A percentile compares a stretch with the other conserved stretches of the same genome.
phyloP scores from a whole-genome alignment of 1,140 invertebrate genomes.

The Pseudomyrmex dendroicus region DNA sequence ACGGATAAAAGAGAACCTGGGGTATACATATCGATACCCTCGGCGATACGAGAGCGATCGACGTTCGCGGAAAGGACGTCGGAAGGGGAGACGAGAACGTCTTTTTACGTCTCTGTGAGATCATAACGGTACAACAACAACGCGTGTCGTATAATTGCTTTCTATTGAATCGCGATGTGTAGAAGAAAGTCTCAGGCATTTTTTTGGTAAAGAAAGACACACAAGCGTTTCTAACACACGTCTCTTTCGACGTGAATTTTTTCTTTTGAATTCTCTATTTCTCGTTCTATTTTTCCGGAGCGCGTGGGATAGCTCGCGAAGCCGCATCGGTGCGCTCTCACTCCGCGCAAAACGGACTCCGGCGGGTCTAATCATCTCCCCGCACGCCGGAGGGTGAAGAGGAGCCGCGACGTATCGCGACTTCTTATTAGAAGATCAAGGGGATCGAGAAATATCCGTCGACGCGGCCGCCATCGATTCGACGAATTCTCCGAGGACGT shows the following conservation, averaged over 20 bases:
- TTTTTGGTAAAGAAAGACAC: no score
- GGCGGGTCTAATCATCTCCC: slow-evolving; percentile 40
- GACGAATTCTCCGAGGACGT: slow-evolving; percentile 66
- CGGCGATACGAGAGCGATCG: slow-evolving; percentile 14
- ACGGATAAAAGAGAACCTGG: slow-evolving; percentile 33
- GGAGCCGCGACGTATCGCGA: slow-evolving; percentile 46
- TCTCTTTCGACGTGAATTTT: neutral
- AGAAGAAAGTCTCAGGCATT: neutral
- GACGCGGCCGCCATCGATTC: slow-evolving; percentile 36
- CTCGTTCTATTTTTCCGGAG: no score
- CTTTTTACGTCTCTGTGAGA: neutral
- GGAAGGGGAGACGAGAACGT: neutral
- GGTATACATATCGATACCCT: slow-evolving; percentile 41
- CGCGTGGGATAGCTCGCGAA: neutral
- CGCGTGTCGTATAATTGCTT: neutral
- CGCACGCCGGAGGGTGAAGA: neutral
- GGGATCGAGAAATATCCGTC: slow-evolving; percentile 63
- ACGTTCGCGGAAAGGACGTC: neutral
- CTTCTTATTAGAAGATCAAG: slow-evolving; percentile 67
- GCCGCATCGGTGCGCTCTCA: slow-evolving; percentile 13
- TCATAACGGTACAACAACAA: slow-evolving; percentile 14
- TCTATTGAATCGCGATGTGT: neutral
- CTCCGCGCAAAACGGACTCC: slow-evolving; percentile 15
- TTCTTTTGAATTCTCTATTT: neutral
- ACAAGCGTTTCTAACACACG: no score